Evolutionary conservation across 2,888 invertebrate species (phyloP).

Genomic region (Podotricha telesiphe): DNA sequence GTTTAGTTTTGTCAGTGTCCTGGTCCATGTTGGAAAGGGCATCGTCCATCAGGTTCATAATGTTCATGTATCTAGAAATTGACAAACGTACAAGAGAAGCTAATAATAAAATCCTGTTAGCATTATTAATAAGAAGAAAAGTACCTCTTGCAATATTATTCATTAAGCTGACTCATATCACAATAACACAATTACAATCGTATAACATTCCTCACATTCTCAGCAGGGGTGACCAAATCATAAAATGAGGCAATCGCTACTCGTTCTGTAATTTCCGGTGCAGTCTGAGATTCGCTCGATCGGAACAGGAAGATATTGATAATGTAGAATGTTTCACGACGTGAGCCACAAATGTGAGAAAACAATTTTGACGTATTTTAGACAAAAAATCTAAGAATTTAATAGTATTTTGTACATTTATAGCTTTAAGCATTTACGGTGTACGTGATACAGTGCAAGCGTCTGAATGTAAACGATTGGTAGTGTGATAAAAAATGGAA

Average conservation of each 20-base stretch:
- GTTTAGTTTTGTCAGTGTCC: too few species aligned
- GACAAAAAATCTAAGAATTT: background rate
- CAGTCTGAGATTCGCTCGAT: conserved; percentile 21
- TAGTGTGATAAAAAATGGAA: too few species aligned
- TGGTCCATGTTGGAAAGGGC: too few species aligned
- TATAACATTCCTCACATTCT: conserved; percentile 10
- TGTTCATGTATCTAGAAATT: too few species aligned
- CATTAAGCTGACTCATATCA: background rate
- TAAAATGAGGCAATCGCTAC: conserved; percentile 23
- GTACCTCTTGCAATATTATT: background rate
- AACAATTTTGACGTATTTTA: background rate
- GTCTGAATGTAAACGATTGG: too few species aligned
- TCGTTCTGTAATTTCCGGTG: conserved; percentile 26
- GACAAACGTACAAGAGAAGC: too few species aligned
- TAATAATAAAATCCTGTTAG: too few species aligned
- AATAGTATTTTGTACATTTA: background rate
- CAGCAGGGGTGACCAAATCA: conserved; percentile 23
- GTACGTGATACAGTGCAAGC: too few species aligned
- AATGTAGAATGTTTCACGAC: background rate
- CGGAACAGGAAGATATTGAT: conserved; percentile 23
- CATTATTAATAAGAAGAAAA: too few species aligned
- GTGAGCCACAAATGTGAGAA: conserved; percentile 1
- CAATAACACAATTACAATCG: background rate
- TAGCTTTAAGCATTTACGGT: background rate
- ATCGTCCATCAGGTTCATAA: too few species aligned